Evolutionary conservation across 2,113 vertebrate genomes (phyloP).

Genomic region (Cryptoleucopteryx plumbea): DNA sequence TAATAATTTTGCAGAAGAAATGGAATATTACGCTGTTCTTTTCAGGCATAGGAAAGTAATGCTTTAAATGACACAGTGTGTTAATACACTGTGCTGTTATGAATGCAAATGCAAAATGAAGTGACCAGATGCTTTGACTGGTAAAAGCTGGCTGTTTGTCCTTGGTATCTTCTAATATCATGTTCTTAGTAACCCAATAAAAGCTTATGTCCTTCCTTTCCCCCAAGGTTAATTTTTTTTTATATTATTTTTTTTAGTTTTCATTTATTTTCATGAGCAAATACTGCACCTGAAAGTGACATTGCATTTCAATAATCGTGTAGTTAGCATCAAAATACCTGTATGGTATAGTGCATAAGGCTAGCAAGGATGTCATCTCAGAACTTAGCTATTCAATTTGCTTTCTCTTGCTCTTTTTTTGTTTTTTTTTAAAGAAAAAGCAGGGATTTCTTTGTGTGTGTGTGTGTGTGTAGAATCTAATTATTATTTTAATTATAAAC

Average conservation of each 20-base stretch:
- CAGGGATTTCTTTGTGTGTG: background rate
- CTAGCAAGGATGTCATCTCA: background rate
- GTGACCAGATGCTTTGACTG: background rate
- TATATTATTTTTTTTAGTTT: background rate
- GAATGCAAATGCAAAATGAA: background rate
- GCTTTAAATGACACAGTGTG: background rate
- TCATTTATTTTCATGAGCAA: background rate
- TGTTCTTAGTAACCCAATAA: background rate
- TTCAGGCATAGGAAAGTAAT: background rate
- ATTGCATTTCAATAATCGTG: background rate
- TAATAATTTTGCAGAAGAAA: background rate
- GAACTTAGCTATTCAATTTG: background rate
- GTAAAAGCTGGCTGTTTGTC: background rate
- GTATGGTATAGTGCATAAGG: background rate
- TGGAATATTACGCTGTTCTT: background rate
- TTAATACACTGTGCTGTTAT: background rate
- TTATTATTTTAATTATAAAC: conserved; percentile 8
- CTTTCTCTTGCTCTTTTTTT: background rate
- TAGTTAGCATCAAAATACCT: background rate
- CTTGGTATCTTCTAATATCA: background rate
- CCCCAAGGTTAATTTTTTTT: background rate
- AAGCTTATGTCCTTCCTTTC: background rate
- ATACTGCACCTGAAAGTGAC: background rate
- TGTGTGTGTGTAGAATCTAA: background rate
- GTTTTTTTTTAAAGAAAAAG: background rate